Base-by-base conservation (phyloP, 1,140 invertebrate species). In the Brachionus sp. region DNA sequence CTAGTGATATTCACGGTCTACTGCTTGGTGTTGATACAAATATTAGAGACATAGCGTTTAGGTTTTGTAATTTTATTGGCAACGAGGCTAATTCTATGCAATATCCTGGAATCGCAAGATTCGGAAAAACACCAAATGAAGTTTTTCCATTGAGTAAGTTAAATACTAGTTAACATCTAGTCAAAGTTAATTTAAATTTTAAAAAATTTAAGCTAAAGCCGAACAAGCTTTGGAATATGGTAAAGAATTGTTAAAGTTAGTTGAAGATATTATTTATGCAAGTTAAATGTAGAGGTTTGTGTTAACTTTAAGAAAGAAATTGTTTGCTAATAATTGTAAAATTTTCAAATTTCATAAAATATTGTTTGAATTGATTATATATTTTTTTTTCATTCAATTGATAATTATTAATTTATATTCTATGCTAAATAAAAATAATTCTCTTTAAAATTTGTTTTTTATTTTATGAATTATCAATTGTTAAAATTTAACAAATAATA, bases 231-330 rank as follows among this genome's bases (percentile, higher is more conserved):
- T 83, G 12, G 82, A 83, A 35, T 83, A 83, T 64, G 25, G 53
- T n/a, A 50, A 64, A 53, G 82, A 83, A 57, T 83, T 83, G 64
- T 25, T 83, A 46, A 70, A 75, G 29, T 37, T 68, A 62, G 50
- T 83, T 16, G 82, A 83, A 64, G 82, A 83, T 23, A 42, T 83
- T 12, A 62, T 83, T 16, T 73, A 64, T 85, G 92, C 80, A 53
- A 66, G 37, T 44, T 80, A 80, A 35, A 53, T 78, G 64, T n/a
- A 66, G 33, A 33, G 33, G 13, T 66, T 66, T 1, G 29, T 9
- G 19, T 42, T 19, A 29, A 37, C 29, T 39, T 12, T 39, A 70
- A 39, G n/a, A 39, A 37, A 16, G 66, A 70, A 39, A 70, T 70
- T 39, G 12, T 23, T 57, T 25, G 44, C 44, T 57, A 7, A 57